Evolutionary conservation across 2,113 vertebrate genomes (phyloP).

Genomic region (Caloenas nicobarica): DNA sequence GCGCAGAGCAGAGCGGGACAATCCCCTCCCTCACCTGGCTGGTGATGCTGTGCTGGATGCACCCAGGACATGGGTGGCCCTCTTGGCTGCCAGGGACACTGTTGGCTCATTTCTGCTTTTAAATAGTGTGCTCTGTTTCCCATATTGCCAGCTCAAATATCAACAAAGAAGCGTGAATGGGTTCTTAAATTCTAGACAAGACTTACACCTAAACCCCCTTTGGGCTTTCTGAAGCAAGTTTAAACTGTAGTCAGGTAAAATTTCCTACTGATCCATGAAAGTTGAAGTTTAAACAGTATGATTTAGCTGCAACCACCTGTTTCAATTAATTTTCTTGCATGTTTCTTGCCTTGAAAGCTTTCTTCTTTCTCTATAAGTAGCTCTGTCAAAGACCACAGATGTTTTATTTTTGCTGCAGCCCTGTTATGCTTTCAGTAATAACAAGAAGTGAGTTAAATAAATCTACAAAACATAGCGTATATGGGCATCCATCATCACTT

Average conservation of each 20-base stretch:
- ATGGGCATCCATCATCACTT: not conserved
- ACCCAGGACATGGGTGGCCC: too few species aligned
- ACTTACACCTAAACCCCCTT: not conserved
- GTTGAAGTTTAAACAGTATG: not conserved
- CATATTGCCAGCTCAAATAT: not conserved
- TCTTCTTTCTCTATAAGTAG: not conserved
- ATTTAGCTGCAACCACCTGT: conserved; percentile 28
- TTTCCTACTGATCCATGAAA: conserved; percentile 11
- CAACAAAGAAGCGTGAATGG: not conserved
- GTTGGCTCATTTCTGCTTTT: not conserved
- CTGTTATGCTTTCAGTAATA: not conserved
- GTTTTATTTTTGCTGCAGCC: not conserved
- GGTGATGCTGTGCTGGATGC: too few species aligned
- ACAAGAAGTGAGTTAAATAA: not conserved
- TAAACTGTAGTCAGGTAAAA: not conserved
- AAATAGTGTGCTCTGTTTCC: not conserved
- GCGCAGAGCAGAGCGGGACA: too few species aligned
- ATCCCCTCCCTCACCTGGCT: too few species aligned
- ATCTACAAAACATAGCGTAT: not conserved
- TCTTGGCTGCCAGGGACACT: too few species aligned
- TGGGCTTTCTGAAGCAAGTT: not conserved
- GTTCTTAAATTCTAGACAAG: not conserved
- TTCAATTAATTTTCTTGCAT: conserved; percentile 32
- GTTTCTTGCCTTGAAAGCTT: conserved; percentile 10
- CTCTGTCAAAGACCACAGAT: not conserved